Evolutionary conservation across 1,140 invertebrate genomes (phyloP).

Genomic region (Helicoverpa zea): DNA sequence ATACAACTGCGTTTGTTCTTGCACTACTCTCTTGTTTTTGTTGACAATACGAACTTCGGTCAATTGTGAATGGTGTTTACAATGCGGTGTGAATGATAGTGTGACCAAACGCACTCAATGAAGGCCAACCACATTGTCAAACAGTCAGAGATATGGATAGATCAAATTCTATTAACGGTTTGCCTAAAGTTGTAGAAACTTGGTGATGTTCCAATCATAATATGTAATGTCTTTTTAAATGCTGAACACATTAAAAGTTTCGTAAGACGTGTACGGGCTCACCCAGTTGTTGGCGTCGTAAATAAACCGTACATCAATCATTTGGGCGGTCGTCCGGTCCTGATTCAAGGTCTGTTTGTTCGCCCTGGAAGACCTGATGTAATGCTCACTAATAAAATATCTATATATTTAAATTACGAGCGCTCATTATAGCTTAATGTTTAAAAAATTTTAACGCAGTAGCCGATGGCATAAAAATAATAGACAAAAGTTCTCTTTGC

Average conservation of each 20-base stretch:
- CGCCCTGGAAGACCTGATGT: slow-evolving; percentile 37
- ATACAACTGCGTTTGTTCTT: slow-evolving; percentile 52
- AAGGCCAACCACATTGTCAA: not conserved
- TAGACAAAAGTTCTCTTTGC: no score
- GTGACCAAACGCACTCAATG: not conserved
- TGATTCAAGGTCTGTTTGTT: slow-evolving; percentile 41
- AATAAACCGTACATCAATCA: slow-evolving; percentile 42
- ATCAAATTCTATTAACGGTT: not conserved
- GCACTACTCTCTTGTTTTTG: slow-evolving; percentile 8
- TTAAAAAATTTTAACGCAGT: no score
- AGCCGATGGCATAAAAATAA: no score
- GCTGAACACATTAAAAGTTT: slow-evolving; percentile 19
- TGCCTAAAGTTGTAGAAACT: not conserved
- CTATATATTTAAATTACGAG: slow-evolving; percentile 11
- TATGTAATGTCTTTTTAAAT: not conserved
- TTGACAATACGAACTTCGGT: slow-evolving; percentile 9
- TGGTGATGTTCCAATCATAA: slow-evolving; percentile 16
- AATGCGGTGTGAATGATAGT: not conserved
- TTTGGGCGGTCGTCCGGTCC: slow-evolving; percentile 35
- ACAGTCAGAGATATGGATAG: not conserved
- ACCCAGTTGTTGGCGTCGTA: slow-evolving; percentile 14
- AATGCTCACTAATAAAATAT: slow-evolving; percentile 22
- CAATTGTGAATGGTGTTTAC: not conserved
- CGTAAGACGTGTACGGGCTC: slow-evolving; percentile 27
- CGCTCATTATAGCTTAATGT: not conserved